Conservation (phyloP, 2,113 vertebrate genomes). For the Arizona elegans region DNA sequence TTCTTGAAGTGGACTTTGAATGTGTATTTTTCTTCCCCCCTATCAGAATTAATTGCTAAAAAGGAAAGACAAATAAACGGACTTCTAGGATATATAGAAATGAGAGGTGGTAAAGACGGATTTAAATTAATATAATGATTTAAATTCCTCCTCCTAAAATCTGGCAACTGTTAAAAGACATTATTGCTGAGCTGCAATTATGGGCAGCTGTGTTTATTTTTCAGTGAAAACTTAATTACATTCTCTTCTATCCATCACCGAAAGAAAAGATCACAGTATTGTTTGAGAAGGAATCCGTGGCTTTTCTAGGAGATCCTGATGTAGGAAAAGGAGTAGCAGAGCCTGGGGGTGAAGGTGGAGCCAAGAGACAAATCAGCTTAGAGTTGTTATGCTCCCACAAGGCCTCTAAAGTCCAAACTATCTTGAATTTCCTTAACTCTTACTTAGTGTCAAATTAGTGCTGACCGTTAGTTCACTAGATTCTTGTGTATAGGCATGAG, state of each 20-base stretch:
- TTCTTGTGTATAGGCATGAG: too few relatives aligned
- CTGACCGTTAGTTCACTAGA: not conserved
- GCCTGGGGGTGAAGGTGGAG: not conserved
- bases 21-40: not conserved
- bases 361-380: not conserved
- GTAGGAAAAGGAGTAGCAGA: not conserved
- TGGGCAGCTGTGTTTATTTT: constrained; percentile 25
- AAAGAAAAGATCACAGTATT: not conserved
- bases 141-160: constrained; percentile 27
- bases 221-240: not conserved
- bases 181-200: not conserved
- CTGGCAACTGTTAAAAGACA: not conserved
- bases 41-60: not conserved
- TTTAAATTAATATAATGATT: constrained; percentile 37
- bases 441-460: not conserved
- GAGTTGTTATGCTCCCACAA: not conserved
- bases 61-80: constrained; percentile 8
- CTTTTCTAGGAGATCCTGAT: not conserved
- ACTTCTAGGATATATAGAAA: constrained; percentile 27
- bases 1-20: constrained; percentile 35
- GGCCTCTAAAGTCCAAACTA: not conserved
- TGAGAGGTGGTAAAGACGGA: not conserved
- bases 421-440: not conserved
- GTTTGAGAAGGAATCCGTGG: not conserved
- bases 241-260: not conserved